phyloP scores from a whole-genome alignment of 2,888 invertebrate species.

The Spisula solida region DNA sequence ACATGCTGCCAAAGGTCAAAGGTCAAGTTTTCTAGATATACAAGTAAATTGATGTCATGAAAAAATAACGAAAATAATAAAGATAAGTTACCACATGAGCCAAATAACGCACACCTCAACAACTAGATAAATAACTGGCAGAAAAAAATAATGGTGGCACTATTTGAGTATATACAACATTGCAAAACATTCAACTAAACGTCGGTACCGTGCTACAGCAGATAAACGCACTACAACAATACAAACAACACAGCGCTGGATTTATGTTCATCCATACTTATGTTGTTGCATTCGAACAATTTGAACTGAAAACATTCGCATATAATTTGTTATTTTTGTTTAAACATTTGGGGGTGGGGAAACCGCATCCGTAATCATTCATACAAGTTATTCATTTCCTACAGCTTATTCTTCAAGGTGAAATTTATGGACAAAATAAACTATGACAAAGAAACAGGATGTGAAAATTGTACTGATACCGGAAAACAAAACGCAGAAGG shows the following conservation, averaged over 20 bases:
- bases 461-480: not conserved
- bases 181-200: slow-evolving; percentile 45
- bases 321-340: not conserved
- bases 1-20: slow-evolving; percentile 54
- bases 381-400: not conserved
- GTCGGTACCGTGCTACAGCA: slow-evolving; percentile 1
- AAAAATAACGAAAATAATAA: slow-evolving; percentile 38
- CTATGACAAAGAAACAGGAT: not conserved
- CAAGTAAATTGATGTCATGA: slow-evolving; percentile 36
- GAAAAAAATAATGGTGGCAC: slow-evolving; percentile 42
- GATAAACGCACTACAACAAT: slow-evolving; percentile 36
- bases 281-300: not conserved
- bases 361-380: slow-evolving; percentile 1
- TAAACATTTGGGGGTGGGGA: not conserved
- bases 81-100: slow-evolving; percentile 49
- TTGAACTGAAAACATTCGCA: not conserved
- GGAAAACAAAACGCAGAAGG: slow-evolving; percentile 37
- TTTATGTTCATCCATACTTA: not conserved
- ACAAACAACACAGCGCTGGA: slow-evolving; percentile 39
- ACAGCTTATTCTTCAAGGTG: not conserved
- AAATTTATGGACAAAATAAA: slow-evolving; percentile 3
- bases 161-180: slow-evolving; percentile 38
- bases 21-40: slow-evolving; percentile 58
- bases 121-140: slow-evolving; percentile 45
- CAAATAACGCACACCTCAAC: slow-evolving; percentile 51